phyloP scores from a whole-genome alignment of 2,888 invertebrate genomes.

The Pammene aurita region DNA sequence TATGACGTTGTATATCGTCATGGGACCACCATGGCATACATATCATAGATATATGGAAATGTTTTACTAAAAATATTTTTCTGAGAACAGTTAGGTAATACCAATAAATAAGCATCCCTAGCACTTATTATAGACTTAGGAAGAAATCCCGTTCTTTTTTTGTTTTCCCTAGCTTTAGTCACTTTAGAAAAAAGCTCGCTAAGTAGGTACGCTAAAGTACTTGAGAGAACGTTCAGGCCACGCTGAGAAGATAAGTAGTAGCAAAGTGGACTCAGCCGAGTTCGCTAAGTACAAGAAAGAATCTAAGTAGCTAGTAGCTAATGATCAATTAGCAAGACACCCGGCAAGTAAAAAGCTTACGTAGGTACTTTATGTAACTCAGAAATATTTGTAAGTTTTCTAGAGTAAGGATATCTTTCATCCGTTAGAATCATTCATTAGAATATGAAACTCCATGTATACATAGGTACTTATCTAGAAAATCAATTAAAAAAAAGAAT shows the following conservation, averaged over 20 bases:
- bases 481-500: neutral
- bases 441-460: no score
- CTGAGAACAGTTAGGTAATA: no score
- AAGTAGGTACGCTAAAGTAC: slow-evolving; percentile 30
- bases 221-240: slow-evolving; percentile 33
- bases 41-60: no score
- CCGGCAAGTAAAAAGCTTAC: slow-evolving; percentile 10
- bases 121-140: slow-evolving; percentile 6
- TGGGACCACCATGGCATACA: no score
- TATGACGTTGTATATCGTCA: no score
- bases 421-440: no score
- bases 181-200: slow-evolving; percentile 33
- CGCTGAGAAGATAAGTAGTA: slow-evolving; percentile 40
- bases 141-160: slow-evolving; percentile 18
- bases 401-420: no score
- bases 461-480: neutral
- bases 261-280: slow-evolving; percentile 38
- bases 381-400: neutral
- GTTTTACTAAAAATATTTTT: no score
- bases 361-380: slow-evolving; percentile 3
- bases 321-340: slow-evolving; percentile 36
- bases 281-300: slow-evolving; percentile 35
- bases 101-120: neutral
- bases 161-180: slow-evolving; percentile 21
- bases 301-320: slow-evolving; percentile 35